Conservation (phyloP, 2,797 vertebrate genomes). For the Tapera naevia region DNA sequence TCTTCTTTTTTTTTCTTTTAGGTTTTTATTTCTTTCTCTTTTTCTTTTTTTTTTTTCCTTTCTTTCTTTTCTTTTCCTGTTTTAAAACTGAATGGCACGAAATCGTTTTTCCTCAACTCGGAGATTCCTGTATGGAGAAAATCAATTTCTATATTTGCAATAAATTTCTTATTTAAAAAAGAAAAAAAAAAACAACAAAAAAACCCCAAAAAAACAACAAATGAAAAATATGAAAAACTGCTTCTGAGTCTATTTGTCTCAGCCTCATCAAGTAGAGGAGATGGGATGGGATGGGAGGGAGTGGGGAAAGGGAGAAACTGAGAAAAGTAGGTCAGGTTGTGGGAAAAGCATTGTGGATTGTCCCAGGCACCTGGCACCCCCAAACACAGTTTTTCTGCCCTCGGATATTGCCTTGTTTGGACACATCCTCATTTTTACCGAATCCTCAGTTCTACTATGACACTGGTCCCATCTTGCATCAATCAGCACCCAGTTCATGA, state of each 20-base stretch:
- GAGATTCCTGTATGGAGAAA: slow-evolving; percentile 85
- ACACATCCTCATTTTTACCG: background rate
- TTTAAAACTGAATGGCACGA: slow-evolving; percentile 84
- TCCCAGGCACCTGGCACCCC: background rate
- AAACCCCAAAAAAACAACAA: slow-evolving; percentile 62
- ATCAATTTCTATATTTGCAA: slow-evolving; percentile 90
- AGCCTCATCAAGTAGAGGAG: background rate
- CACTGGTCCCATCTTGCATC: accelerated
- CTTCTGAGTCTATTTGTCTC: slow-evolving; percentile 33
- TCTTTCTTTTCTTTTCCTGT: slow-evolving; percentile 2
- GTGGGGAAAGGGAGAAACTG: background rate
- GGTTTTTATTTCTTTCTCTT: slow-evolving; percentile 46
- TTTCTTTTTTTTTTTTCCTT: background rate
- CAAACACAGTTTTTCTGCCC: background rate
- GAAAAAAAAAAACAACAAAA: background rate
- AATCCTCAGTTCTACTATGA: background rate
- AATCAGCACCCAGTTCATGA: background rate
- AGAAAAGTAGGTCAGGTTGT: background rate
- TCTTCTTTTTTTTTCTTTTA: background rate
- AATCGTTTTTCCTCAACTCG: slow-evolving; percentile 80
- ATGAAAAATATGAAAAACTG: slow-evolving; percentile 33
- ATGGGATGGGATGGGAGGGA: background rate
- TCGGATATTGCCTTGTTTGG: background rate
- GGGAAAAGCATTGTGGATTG: background rate
- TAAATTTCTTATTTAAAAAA: slow-evolving; percentile 87